A percentile compares a stretch with the other conserved stretches of the same genome.
Conservation (phyloP, 1,140 invertebrate species). For the Nasonia vitripennis region DNA sequence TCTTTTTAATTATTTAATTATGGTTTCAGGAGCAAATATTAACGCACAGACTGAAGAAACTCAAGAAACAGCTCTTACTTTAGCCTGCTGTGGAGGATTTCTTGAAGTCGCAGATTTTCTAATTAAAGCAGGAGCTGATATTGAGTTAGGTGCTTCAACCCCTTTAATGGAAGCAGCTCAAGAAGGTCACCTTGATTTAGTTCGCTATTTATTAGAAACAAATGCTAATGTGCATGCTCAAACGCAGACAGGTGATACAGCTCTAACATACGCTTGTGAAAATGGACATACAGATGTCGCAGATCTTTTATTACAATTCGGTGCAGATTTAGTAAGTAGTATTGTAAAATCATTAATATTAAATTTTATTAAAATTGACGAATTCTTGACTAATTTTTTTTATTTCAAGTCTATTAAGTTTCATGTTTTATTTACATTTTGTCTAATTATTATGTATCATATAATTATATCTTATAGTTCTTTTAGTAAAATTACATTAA, state of each 20-base stretch:
- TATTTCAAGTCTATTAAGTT: too few species aligned
- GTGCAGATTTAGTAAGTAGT: slow-evolving; percentile 86
- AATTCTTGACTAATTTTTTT: too few species aligned
- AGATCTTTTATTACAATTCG: slow-evolving; percentile 90
- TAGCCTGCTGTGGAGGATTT: slow-evolving; percentile 98
- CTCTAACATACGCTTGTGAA: slow-evolving; percentile 97
- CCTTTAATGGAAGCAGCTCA: slow-evolving; percentile 99
- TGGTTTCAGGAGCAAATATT: slow-evolving; percentile 88
- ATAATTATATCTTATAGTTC: too few species aligned
- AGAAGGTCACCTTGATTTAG: slow-evolving; percentile 96
- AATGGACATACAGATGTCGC: slow-evolving; percentile 97
- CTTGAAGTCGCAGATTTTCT: slow-evolving; percentile 98
- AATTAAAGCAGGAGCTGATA: slow-evolving; percentile 95
- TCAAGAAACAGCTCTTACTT: slow-evolving; percentile 96
- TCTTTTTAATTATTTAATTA: too few species aligned
- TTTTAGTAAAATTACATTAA: too few species aligned
- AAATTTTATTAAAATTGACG: too few species aligned
- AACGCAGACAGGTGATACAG: slow-evolving; percentile 96
- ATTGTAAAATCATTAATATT: background rate
- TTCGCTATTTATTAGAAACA: slow-evolving; percentile 89
- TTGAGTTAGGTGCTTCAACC: slow-evolving; percentile 96
- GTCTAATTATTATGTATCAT: too few species aligned
- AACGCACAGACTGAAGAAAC: slow-evolving; percentile 99
- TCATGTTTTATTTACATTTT: too few species aligned
- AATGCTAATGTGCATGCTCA: slow-evolving; percentile 94